Evolutionary conservation across 2,888 invertebrate species (phyloP).

Genomic region (Autographa gamma): DNA sequence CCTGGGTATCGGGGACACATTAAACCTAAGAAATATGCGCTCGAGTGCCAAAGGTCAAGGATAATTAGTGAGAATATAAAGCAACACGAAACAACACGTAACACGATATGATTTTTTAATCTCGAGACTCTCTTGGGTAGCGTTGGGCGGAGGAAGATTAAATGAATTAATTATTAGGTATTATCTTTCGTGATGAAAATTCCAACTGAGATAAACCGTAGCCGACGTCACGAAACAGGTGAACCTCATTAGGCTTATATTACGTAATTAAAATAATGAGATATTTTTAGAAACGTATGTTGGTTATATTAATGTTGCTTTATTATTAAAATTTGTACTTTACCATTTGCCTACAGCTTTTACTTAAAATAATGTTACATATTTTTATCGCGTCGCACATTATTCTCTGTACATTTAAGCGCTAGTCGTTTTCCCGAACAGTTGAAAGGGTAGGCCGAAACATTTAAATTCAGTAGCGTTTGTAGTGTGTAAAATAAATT

Average conservation of each 20-base stretch:
- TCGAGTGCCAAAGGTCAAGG: conserved; percentile 27
- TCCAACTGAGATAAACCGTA: conserved; percentile 17
- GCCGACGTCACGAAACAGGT: conserved; percentile 27
- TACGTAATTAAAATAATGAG: conserved; percentile 19
- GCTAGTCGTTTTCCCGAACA: conserved; percentile 21
- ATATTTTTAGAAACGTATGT: conserved; percentile 17
- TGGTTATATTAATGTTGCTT: conserved; percentile 17
- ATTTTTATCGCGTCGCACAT: conserved; percentile 10
- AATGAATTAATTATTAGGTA: conserved; percentile 56
- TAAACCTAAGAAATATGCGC: conserved; percentile 24
- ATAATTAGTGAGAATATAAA: conserved; percentile 39
- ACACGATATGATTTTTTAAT: conserved; percentile 56
- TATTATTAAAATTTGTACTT: conserved; percentile 9
- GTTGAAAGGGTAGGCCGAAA: conserved; percentile 42
- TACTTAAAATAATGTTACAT: background rate
- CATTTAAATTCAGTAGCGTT: conserved; percentile 49
- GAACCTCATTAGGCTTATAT: conserved; percentile 29
- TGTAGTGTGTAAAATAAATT: conserved; percentile 60
- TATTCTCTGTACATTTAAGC: conserved; percentile 14
- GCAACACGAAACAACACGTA: conserved; percentile 44
- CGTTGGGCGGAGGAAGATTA: conserved; percentile 34
- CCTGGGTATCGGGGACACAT: conserved; percentile 13
- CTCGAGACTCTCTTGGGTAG: conserved; percentile 36
- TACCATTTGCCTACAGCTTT: conserved; percentile 3
- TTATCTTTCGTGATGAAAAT: conserved; percentile 47